A percentile compares a stretch with the other conserved stretches of the same genome.
Evolutionary conservation across 1,140 invertebrate species (phyloP).

Genomic region (Lordiphosa mommai): DNA sequence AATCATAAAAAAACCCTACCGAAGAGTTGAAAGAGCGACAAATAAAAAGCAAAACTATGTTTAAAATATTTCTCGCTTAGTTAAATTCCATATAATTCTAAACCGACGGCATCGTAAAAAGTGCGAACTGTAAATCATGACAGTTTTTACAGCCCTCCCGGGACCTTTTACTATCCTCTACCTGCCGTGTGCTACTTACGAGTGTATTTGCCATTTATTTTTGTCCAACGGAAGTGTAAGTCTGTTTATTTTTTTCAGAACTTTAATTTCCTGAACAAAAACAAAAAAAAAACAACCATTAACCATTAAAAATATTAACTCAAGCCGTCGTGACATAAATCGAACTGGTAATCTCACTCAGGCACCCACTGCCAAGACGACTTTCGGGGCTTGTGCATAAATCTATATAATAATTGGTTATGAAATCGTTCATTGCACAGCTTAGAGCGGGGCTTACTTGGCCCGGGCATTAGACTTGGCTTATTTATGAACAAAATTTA

Average conservation of each 20-base stretch:
- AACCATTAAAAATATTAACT: background rate
- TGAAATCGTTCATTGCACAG: conserved; percentile 60
- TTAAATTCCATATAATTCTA: conserved; percentile 66
- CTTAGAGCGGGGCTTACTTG: conserved; percentile 25
- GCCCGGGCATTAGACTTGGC: conserved; percentile 30
- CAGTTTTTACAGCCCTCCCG: conserved; percentile 54
- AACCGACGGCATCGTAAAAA: conserved; percentile 65
- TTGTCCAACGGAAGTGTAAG: conserved; percentile 42
- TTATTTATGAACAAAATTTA: conserved; percentile 64
- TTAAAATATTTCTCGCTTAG: conserved; percentile 69
- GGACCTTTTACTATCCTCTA: background rate
- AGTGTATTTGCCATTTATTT: conserved; percentile 1
- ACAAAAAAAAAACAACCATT: background rate
- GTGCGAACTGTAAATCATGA: conserved; percentile 76
- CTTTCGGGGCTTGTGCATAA: conserved; percentile 19
- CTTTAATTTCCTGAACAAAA: conserved; percentile 39
- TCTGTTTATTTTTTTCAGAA: conserved; percentile 21
- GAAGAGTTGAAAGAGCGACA: conserved; percentile 33
- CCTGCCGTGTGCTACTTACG: background rate
- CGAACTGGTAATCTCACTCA: background rate
- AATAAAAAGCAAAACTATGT: conserved; percentile 47
- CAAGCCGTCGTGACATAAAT: conserved; percentile 33
- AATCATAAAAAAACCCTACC: conserved; percentile 15
- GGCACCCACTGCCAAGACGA: background rate
- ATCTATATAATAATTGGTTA: conserved; percentile 65